These are phyloP conservation scores for Cryptocheilus praepositus DNA, from an alignment of 2,888 invertebrate species.

Conservation along the genomic window DNA sequence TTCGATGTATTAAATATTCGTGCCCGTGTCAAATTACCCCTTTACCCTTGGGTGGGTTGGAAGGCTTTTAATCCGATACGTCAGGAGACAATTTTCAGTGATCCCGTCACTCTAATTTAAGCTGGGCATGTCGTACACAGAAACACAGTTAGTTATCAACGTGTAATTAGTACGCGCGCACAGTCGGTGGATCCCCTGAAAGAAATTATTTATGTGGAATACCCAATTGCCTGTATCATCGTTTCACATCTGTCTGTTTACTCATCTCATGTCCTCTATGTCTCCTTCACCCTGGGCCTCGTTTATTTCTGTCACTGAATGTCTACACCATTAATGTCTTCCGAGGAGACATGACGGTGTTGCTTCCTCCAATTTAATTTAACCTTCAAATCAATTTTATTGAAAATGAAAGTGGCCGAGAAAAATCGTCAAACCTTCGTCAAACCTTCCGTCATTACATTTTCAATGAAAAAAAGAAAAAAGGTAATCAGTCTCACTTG, in stretches of 20 bases:
- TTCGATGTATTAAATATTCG: constrained; percentile 28
- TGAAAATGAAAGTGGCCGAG: too few species aligned
- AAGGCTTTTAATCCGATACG: constrained; percentile 46
- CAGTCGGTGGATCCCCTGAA: constrained; percentile 13
- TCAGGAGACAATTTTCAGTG: constrained; percentile 43
- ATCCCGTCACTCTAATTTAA: neutral
- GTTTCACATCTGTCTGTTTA: neutral
- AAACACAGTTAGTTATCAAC: constrained; percentile 61
- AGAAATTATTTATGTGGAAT: constrained; percentile 30
- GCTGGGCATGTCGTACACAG: constrained; percentile 38
- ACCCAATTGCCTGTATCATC: constrained; percentile 10
- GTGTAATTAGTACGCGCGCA: constrained; percentile 52
- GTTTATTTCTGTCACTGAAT: neutral
- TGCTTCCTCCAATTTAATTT: too few species aligned
- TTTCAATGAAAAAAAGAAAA: too few species aligned
- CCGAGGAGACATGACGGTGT: too few species aligned
- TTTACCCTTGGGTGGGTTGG: constrained; percentile 15
- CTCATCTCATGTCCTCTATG: neutral
- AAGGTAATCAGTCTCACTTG: too few species aligned
- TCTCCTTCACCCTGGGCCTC: constrained; percentile 6
- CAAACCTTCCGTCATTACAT: too few species aligned
- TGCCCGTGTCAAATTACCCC: constrained; percentile 34
- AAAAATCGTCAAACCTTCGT: too few species aligned
- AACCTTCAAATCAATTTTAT: too few species aligned
- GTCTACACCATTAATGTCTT: too few species aligned